phyloP scores from a whole-genome alignment of 2,888 invertebrate species.

The Cacoxenus indagator region DNA sequence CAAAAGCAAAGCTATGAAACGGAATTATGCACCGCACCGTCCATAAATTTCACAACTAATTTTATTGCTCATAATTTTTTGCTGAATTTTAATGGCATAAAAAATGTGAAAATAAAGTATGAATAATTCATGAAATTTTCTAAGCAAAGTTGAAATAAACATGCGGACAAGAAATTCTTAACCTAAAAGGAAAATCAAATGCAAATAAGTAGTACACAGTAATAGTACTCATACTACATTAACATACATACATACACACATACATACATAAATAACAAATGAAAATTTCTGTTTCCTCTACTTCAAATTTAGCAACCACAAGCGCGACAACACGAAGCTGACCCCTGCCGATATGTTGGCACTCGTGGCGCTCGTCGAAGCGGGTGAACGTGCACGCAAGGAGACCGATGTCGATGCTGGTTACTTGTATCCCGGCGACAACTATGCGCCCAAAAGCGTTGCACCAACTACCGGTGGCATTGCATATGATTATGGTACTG shows the following conservation, averaged over 20 bases:
- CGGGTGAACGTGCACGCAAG: constrained; percentile 68
- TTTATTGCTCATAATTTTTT: background rate
- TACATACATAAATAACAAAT: background rate
- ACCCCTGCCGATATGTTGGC: constrained; percentile 71
- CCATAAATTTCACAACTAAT: background rate
- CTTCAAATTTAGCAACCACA: constrained; percentile 49
- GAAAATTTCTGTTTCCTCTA: background rate
- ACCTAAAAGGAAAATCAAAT: background rate
- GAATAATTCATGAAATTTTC: constrained; percentile 5
- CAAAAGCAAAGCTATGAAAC: background rate
- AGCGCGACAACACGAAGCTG: constrained; percentile 68
- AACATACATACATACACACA: background rate
- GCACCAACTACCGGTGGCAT: constrained; percentile 10
- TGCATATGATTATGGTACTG: constrained; percentile 36
- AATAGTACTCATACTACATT: background rate
- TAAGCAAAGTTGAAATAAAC: background rate
- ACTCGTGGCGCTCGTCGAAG: constrained; percentile 68
- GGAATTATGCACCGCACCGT: background rate
- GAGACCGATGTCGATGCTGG: constrained; percentile 57
- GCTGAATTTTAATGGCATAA: background rate
- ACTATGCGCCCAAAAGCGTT: constrained; percentile 45
- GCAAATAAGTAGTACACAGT: background rate
- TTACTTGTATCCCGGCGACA: constrained; percentile 4
- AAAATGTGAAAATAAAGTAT: background rate
- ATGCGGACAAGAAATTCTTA: background rate